Base-by-base conservation (phyloP, 1,140 invertebrate species). In the Ylistrum balloti region DNA sequence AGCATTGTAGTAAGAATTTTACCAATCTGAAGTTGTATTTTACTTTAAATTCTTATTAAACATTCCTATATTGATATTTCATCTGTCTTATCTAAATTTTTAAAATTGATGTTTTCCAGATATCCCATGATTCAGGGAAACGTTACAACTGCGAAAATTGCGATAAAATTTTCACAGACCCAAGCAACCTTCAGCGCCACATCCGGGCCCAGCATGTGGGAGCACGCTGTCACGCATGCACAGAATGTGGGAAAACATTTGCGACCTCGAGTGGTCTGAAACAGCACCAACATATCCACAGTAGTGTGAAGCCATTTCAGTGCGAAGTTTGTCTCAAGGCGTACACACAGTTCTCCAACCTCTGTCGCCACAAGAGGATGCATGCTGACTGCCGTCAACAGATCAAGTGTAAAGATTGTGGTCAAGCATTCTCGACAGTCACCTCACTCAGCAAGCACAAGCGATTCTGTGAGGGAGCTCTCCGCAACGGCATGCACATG, bases 291-390 rank as follows among this genome's bases (percentile, higher is more conserved):
- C 99, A 99, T 96, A 99, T 99, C 92, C 99, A 99, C 97, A 99
- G 98, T 94, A 99, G 98, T 94, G 98, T 99, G 86, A 99, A 99
- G 96, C 99, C 99, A 2, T 99, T 99, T 96, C 98, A 98, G 97
- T 97, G 97, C 93, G 96, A 97, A 93, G 96, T 96, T 35, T 96
- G 96, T 96, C 97, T 98, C 90, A 98, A 98, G 97, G 97, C 99
- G 0, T 99, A 99, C 97, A 99, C 99, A 0, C 99, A 99, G 97
- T 99, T 99, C 96, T 99, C 99, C 20, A 99, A 99, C 96, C 97
- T 99, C 93, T 99, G 99, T 95, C 98, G 99, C 32, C 99, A 99
- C 97, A 99, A 99, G 95, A 98, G 99, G 91, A 99, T 99, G 98
- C 99, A 99, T 96, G 98, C 98, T 22, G 98, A 98, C 94, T 97